Base-by-base conservation (phyloP, 1,140 invertebrate species). In the Archivesica marissinica region DNA sequence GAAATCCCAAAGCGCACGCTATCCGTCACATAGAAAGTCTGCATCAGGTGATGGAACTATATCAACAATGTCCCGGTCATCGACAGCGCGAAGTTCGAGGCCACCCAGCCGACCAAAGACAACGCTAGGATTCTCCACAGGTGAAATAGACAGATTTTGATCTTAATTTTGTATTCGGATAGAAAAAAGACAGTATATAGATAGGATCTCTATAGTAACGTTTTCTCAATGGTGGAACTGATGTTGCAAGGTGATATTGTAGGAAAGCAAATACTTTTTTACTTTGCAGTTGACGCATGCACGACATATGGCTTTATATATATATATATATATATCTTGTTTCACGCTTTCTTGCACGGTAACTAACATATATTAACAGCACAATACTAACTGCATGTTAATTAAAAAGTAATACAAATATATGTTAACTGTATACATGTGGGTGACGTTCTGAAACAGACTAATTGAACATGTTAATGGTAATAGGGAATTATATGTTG, bases 41-140 rank as follows among this genome's bases (percentile, higher is more conserved):
- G 28, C 41, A 0, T 41, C 80, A 30, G 68, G 54, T 56, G 70
- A 47, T 23, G 44, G 4, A n/a, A 47, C 80, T 41, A 38, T 30
- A 20, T 25, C 47, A 33, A 25, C 68, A 11, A 6, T 50, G 17
- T 81, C 79, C 15, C 33, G 79, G 23, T 35, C 80, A 33, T 83
- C 80, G 0, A 50, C 66, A 15, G 23, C 20, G 39, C 59, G 80
- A 30, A 59, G 44, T 44, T 64, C 17, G 7, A 39, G 39, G 33
- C 76, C 76, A 17, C 68, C 70, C 0, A 83, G 80, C 38, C 50
- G 80, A 39, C 47, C 80, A 7, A 52, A 70, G 39, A 83, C 80
- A 30, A 35, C 50, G 15, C n/a, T 59, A 25, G 70, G 80, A 56
- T 74, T 44, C 25, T 11, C 33, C 7, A 23, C 80, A 83, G 80